A percentile compares a stretch with the other conserved stretches of the same genome.
Conservation (phyloP, 2,888 invertebrate species). For the Drosophila aldrichi region DNA sequence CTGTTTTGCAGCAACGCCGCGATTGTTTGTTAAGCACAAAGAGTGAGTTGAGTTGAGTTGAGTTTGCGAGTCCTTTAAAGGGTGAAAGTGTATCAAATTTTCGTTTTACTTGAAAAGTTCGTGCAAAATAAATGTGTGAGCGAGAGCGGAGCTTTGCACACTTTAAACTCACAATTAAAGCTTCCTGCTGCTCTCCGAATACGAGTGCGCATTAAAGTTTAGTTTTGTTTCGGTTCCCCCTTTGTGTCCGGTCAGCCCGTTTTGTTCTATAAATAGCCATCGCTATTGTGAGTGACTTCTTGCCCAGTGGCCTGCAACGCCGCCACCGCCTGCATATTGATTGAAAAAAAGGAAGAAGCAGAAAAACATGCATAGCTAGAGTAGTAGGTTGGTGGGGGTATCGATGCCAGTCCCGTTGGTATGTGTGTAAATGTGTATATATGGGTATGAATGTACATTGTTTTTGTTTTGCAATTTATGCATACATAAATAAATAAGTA, state of each 20-base stretch:
- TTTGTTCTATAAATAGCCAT: constrained; percentile 60
- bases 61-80: constrained; percentile 68
- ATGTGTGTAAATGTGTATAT: constrained; percentile 7
- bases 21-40: constrained; percentile 32
- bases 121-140: constrained; percentile 31
- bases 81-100: constrained; percentile 69
- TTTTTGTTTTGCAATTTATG: constrained; percentile 53
- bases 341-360: constrained; percentile 40
- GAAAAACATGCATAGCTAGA: constrained; percentile 35
- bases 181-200: constrained; percentile 28
- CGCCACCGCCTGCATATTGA: constrained; percentile 64
- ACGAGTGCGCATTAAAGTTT: constrained; percentile 61
- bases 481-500: constrained; percentile 60
- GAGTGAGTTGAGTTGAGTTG: constrained; percentile 14
- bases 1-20: constrained; percentile 18
- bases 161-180: constrained; percentile 58
- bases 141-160: constrained; percentile 26
- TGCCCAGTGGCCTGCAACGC: constrained; percentile 40
- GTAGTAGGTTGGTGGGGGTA: constrained; percentile 5
- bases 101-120: constrained; percentile 39
- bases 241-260: constrained; percentile 26
- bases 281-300: constrained; percentile 27
- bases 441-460: constrained; percentile 14
- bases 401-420: constrained; percentile 29
- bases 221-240: constrained; percentile 33